These are phyloP conservation scores for Dendrophyllia cribrosa DNA, from an alignment of 64 coral and sea anemone species.

Conservation along the genomic window DNA sequence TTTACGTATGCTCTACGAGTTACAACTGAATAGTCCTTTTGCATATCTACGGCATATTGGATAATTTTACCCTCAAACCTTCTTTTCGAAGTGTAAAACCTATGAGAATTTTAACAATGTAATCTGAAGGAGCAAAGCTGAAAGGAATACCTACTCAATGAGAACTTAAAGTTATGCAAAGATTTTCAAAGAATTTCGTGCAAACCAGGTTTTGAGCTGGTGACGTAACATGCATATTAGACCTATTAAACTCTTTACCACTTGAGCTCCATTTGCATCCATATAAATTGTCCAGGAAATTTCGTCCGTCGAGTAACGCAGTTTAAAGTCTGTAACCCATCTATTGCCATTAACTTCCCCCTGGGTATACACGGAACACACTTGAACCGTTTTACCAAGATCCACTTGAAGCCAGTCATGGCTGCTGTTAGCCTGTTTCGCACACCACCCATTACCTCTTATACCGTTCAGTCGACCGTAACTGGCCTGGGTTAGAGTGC, in stretches of 20 bases:
- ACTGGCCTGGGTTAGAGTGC: background rate
- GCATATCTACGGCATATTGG: too few species aligned
- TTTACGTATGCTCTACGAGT: too few species aligned
- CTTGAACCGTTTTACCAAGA: background rate
- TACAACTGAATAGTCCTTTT: too few species aligned
- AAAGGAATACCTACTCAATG: too few species aligned
- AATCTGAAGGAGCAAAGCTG: too few species aligned
- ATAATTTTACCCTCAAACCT: too few species aligned
- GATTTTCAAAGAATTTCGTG: too few species aligned
- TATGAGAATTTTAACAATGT: too few species aligned
- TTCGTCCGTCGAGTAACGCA: background rate
- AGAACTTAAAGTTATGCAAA: too few species aligned
- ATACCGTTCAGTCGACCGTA: slow-evolving; percentile 31
- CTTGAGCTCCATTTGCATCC: slow-evolving; percentile 8
- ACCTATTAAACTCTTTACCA: slow-evolving; percentile 1
- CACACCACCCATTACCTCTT: slow-evolving; percentile 12
- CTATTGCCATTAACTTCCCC: background rate
- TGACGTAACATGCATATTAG: too few species aligned
- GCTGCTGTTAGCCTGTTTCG: background rate
- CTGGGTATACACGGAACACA: slow-evolving; percentile 36
- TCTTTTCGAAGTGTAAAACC: too few species aligned
- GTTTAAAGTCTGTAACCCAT: slow-evolving; percentile 22
- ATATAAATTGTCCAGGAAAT: background rate
- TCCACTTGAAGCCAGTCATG: slow-evolving; percentile 44
- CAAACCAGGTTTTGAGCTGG: too few species aligned